A percentile compares a stretch with the other conserved stretches of the same genome.
These are phyloP conservation scores for Chelonoidis abingdonii DNA, from an alignment of 2,113 vertebrate species.

Conservation along the genomic window DNA sequence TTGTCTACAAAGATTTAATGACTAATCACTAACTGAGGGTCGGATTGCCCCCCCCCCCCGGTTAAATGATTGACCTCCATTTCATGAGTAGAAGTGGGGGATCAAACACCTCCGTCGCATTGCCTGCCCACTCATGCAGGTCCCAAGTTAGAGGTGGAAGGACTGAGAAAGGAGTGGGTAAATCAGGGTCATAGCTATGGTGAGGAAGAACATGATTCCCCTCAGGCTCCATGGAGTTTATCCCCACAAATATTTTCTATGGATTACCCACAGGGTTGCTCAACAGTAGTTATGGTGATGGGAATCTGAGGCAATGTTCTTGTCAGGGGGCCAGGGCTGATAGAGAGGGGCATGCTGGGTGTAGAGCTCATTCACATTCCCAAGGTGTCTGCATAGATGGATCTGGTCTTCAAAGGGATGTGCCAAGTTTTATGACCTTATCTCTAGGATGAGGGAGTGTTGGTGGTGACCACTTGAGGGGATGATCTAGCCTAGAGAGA, in stretches of 20 bases:
- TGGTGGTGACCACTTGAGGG: neutral
- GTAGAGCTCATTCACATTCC: neutral
- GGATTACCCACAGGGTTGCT: neutral
- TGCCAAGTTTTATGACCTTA: neutral
- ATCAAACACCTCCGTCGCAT: neutral
- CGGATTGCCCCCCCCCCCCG: too few relatives aligned
- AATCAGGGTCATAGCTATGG: neutral
- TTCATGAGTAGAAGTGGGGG: neutral
- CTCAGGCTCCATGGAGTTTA: too few relatives aligned
- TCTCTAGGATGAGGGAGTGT: neutral
- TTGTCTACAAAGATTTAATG: neutral
- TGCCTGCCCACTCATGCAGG: neutral
- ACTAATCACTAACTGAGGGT: neutral
- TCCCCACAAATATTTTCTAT: neutral
- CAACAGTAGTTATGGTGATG: neutral
- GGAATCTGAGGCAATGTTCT: neutral
- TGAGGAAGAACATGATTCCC: too few relatives aligned
- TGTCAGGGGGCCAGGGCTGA: neutral
- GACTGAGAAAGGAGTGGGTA: neutral
- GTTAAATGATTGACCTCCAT: neutral
- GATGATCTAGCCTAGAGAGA: neutral
- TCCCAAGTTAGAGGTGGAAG: neutral
- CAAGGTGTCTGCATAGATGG: neutral
- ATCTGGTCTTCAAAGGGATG: neutral
- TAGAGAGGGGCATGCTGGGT: neutral